Evolutionary conservation across 2,113 vertebrate genomes (phyloP).

Genomic region (Chroicocephalus ridibundus): DNA sequence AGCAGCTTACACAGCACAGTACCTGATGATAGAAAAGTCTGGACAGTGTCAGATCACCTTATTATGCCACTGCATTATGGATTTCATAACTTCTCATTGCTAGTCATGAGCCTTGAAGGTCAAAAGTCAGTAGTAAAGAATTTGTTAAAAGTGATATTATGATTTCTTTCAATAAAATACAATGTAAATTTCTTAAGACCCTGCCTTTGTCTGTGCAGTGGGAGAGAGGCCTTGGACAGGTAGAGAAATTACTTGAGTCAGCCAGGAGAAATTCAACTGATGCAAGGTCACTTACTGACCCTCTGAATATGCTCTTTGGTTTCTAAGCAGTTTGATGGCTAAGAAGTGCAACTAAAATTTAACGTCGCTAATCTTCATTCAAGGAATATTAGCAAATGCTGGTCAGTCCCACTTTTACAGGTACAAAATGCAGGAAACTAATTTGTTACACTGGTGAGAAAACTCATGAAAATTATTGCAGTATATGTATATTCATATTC

Average conservation of each 20-base stretch:
- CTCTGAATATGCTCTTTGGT: not conserved
- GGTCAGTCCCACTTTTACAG: not conserved
- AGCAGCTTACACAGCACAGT: not conserved
- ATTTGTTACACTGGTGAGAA: not conserved
- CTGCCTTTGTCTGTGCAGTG: not conserved
- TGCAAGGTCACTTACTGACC: accelerated
- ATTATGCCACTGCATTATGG: not conserved
- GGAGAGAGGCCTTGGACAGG: not conserved
- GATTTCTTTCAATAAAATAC: not conserved
- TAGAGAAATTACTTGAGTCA: not conserved
- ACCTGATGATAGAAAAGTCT: not conserved
- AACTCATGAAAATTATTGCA: not conserved
- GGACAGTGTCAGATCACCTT: not conserved
- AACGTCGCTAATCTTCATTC: not conserved
- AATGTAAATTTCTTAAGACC: not conserved
- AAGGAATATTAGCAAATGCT: not conserved
- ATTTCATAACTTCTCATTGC: not conserved
- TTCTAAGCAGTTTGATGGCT: not conserved
- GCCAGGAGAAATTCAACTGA: not conserved
- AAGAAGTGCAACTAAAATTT: not conserved
- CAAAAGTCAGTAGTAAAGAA: not conserved
- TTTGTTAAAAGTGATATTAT: not conserved
- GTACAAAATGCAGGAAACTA: not conserved
- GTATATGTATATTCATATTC: not conserved
- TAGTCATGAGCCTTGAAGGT: not conserved